phyloP scores from a whole-genome alignment of 1,140 invertebrate genomes.

The Melanaphis sacchari region DNA sequence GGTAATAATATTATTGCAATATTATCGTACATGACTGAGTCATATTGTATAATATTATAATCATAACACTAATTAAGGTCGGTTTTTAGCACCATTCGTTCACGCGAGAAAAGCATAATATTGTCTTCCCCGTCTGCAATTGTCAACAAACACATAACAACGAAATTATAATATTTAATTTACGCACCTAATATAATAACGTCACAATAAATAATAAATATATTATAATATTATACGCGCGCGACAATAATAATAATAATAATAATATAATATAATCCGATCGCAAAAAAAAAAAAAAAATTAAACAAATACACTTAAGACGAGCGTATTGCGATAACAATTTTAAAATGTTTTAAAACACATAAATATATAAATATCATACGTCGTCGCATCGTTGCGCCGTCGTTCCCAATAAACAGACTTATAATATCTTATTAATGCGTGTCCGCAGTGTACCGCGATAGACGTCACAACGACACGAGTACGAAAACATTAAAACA shows the following conservation, averaged over 20 bases:
- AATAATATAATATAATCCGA: neutral
- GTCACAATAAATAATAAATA: neutral
- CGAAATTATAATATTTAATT: neutral
- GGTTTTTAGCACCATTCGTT: slow-evolving; percentile 56
- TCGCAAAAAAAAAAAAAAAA: neutral
- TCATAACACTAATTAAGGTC: slow-evolving; percentile 26
- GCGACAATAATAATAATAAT: too few relatives aligned
- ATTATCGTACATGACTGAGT: neutral
- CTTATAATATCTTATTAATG: neutral
- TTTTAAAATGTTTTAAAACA: neutral
- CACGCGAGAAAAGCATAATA: neutral
- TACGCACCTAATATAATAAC: neutral
- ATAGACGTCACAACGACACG: neutral
- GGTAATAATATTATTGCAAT: neutral
- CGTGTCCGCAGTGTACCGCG: neutral
- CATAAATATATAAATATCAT: neutral
- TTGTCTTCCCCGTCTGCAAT: neutral
- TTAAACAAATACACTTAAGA: neutral
- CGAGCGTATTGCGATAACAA: neutral
- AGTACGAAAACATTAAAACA: neutral
- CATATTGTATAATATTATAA: neutral
- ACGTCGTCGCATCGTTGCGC: too few relatives aligned
- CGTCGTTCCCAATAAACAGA: neutral
- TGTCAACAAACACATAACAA: neutral
- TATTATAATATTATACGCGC: neutral